These are phyloP conservation scores for Laupala kohalensis DNA, from an alignment of 1,140 invertebrate genomes.

Conservation along the genomic window DNA sequence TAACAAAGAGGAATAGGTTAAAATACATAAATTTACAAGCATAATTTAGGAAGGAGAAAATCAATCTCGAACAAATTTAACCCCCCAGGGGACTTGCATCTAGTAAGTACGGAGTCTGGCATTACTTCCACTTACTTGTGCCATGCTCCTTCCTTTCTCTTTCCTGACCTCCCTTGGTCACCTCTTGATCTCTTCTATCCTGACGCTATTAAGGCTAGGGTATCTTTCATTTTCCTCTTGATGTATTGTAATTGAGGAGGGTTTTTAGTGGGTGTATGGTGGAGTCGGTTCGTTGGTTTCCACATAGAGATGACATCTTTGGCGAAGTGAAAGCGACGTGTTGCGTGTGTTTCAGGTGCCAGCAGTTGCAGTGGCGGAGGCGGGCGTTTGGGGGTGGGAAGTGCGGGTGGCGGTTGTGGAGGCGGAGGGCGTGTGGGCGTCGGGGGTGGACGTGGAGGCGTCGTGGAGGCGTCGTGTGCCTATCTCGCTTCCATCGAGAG, in stretches of 20 bases:
- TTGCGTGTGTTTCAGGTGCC: not conserved
- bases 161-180: too few species aligned
- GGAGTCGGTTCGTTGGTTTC: too few species aligned
- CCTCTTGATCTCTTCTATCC: not conserved
- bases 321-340: too few species aligned
- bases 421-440: slow-evolving; percentile 36
- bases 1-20: too few species aligned
- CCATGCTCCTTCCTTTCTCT: too few species aligned
- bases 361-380: not conserved
- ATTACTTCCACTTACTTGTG: too few species aligned
- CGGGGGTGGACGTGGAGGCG: slow-evolving; percentile 37
- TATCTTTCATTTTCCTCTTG: not conserved
- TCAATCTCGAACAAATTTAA: too few species aligned
- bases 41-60: too few species aligned
- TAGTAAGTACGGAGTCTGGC: too few species aligned
- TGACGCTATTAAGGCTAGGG: not conserved
- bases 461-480: slow-evolving; percentile 40
- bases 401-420: not conserved
- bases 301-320: not conserved
- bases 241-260: not conserved
- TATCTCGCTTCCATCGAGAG: slow-evolving; percentile 70
- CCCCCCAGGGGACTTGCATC: too few species aligned
- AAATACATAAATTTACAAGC: too few species aligned
- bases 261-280: not conserved
- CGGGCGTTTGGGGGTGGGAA: too few species aligned